Percentiles rank a stretch among this genome's conserved stretches.
Evolutionary conservation across 2,797 vertebrate genomes (phyloP).

Genomic region (Sciurus carolinensis): DNA sequence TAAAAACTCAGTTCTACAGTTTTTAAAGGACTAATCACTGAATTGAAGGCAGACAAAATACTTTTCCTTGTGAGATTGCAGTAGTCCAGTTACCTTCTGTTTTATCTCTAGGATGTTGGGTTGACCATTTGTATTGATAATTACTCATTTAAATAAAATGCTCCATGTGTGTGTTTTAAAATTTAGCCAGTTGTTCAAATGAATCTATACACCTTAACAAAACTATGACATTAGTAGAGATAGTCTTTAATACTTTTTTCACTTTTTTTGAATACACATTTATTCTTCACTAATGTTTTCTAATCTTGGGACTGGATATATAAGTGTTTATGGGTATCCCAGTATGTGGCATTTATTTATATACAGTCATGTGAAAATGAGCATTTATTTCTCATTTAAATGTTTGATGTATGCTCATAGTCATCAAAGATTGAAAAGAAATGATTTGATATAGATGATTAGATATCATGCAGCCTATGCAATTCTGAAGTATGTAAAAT

Average conservation of each 20-base stretch:
- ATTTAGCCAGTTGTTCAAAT: constrained; percentile 42
- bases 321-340: not conserved
- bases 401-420: not conserved
- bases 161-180: not conserved
- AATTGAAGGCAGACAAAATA: not conserved
- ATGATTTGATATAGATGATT: not conserved
- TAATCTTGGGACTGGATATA: not conserved
- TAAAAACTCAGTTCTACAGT: not conserved
- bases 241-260: not conserved
- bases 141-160: constrained; percentile 29
- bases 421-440: not conserved
- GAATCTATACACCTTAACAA: not conserved
- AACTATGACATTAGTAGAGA: not conserved
- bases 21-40: not conserved
- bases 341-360: constrained; percentile 18
- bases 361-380: not conserved
- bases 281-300: constrained; percentile 37
- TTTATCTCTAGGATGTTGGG: not conserved
- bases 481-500: constrained; percentile 71
- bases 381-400: constrained; percentile 12
- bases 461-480: constrained; percentile 49
- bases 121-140: constrained; percentile 76
- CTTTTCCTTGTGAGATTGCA: constrained; percentile 29
- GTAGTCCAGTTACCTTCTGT: not conserved
- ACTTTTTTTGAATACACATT: not conserved